phyloP scores from a whole-genome alignment of 1,140 invertebrate species.

The Drosophila prosaltans region DNA sequence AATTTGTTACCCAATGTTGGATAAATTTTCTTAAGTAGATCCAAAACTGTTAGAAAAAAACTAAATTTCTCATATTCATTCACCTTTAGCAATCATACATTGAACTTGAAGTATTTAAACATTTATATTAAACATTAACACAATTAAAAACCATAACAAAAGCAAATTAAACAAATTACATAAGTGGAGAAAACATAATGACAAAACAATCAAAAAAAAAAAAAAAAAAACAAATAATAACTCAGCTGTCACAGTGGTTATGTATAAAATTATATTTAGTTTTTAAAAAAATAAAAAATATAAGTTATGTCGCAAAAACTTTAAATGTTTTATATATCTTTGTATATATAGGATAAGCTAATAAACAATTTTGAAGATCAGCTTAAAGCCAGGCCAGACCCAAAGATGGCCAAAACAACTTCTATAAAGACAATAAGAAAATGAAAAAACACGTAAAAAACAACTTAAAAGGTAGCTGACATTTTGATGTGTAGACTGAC shows the following conservation, averaged over 20 bases:
- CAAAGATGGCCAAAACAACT: slow-evolving; percentile 54
- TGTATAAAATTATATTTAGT: background rate
- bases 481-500: slow-evolving; percentile 46
- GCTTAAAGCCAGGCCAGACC: slow-evolving; percentile 22
- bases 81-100: slow-evolving; percentile 13
- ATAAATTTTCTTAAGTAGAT: background rate
- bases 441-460: slow-evolving; percentile 27
- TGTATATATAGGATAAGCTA: slow-evolving; percentile 7
- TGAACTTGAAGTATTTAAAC: slow-evolving; percentile 1
- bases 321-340: background rate
- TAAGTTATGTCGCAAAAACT: background rate
- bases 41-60: background rate
- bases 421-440: slow-evolving; percentile 26
- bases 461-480: slow-evolving; percentile 61
- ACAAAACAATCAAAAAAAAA: background rate
- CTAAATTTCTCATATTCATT: background rate
- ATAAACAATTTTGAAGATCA: slow-evolving; percentile 35
- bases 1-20: background rate
- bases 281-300: background rate
- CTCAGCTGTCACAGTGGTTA: background rate
- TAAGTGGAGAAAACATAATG: slow-evolving; percentile 10
- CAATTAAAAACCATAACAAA: slow-evolving; percentile 27
- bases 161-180: slow-evolving; percentile 15
- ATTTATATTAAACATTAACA: slow-evolving; percentile 22
- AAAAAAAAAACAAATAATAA: slow-evolving; percentile 6